These are phyloP conservation scores for Karalla daura DNA, from an alignment of 2,797 vertebrate species.

Conservation along the genomic window DNA sequence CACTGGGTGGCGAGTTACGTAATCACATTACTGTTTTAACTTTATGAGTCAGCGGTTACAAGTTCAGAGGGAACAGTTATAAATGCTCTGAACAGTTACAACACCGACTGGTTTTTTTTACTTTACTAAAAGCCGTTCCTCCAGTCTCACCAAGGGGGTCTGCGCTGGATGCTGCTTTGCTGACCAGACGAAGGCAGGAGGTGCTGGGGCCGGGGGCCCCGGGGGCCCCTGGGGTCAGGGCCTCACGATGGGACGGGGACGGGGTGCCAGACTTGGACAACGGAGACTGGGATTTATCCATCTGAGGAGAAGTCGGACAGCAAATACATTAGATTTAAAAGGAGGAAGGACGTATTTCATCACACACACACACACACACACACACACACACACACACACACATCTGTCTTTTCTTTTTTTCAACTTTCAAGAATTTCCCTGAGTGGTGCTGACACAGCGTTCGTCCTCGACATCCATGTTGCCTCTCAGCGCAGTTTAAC, in stretches of 20 bases:
- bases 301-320: constrained; percentile 70
- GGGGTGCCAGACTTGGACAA: constrained; percentile 85
- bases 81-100: not conserved
- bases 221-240: constrained; percentile 82
- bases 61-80: not conserved
- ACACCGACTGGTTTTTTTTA: too few relatives aligned
- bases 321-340: not conserved
- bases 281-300: constrained; percentile 81
- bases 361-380: too few relatives aligned
- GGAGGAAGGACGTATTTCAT: too few relatives aligned
- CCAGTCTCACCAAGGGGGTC: constrained; percentile 85
- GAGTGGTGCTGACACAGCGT: not conserved
- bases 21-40: not conserved
- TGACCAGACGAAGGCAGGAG: constrained; percentile 83
- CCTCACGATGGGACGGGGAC: constrained; percentile 84
- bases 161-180: constrained; percentile 82
- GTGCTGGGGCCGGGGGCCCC: constrained; percentile 87
- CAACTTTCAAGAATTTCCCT: not conserved
- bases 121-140: not conserved
- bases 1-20: too few relatives aligned
- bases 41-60: not conserved
- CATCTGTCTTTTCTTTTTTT: too few relatives aligned
- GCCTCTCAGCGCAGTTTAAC: not conserved
- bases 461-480: not conserved
- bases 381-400: too few relatives aligned